A percentile compares a stretch with the other conserved stretches of the same genome.
Evolutionary conservation across 1,140 invertebrate genomes (phyloP).

Genomic region (Saccostrea cuccullata): DNA sequence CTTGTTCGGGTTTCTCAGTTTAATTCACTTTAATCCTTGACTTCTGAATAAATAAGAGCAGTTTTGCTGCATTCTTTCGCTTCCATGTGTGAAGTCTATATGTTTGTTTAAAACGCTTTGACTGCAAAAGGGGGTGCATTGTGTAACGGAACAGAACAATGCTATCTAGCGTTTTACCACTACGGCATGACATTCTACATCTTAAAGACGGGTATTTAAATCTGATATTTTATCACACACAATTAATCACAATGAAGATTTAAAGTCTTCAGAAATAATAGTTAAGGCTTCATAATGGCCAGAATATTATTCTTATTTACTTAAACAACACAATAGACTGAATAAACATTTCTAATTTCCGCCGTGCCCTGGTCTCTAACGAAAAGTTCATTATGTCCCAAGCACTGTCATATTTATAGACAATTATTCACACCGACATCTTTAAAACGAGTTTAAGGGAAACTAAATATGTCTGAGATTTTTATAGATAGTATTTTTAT

Average conservation of each 20-base stretch:
- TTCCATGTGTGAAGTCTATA: neutral
- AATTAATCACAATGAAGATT: conserved; percentile 13
- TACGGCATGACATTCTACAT: neutral
- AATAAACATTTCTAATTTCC: conserved; percentile 26
- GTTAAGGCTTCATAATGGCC: neutral
- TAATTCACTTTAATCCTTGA: neutral
- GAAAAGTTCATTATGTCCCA: conserved; percentile 5
- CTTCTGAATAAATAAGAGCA: neutral
- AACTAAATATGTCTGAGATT: conserved; percentile 7
- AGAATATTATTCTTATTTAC: conserved; percentile 24
- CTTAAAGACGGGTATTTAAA: conserved; percentile 23
- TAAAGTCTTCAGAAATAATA: conserved; percentile 22
- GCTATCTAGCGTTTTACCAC: neutral
- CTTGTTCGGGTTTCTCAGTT: neutral
- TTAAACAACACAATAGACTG: neutral
- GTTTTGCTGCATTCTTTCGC: neutral
- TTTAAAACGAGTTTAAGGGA: neutral
- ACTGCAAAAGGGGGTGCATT: conserved; percentile 8
- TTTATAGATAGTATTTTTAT: conserved; percentile 12
- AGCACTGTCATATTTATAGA: neutral
- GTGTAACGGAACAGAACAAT: neutral
- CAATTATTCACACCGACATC: neutral
- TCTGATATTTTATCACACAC: conserved; percentile 23
- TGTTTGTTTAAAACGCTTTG: conserved; percentile 9
- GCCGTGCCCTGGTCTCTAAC: conserved; percentile 19